These are phyloP conservation scores for Natrix natrix DNA, from an alignment of 2,797 vertebrate genomes.

Conservation along the genomic window DNA sequence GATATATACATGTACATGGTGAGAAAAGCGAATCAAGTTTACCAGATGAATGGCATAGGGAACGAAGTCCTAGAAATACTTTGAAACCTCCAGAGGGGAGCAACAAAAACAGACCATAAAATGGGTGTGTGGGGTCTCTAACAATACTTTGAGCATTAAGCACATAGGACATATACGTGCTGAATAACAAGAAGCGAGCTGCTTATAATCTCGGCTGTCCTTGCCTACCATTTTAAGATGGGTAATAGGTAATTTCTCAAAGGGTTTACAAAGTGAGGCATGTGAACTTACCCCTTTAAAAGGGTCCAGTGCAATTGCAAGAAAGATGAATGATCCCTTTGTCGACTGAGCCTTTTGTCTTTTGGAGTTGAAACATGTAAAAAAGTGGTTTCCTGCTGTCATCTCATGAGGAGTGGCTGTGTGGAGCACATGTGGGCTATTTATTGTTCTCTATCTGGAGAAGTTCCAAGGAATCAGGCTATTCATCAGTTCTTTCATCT, in stretches of 20 bases:
- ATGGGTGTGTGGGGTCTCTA: too few species aligned
- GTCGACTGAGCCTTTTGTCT: neutral
- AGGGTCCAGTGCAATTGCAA: neutral
- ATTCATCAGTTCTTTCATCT: neutral
- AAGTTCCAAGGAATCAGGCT: neutral
- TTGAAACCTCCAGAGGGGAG: too few species aligned
- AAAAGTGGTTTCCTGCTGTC: neutral
- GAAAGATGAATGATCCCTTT: neutral
- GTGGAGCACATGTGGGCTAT: neutral
- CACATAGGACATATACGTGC: too few species aligned
- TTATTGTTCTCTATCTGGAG: neutral
- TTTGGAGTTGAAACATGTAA: neutral
- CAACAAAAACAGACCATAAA: too few species aligned
- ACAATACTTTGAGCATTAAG: too few species aligned
- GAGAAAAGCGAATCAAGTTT: too few species aligned
- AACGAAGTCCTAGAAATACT: too few species aligned
- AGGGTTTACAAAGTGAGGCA: neutral
- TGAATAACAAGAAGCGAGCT: too few species aligned
- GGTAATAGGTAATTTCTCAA: neutral
- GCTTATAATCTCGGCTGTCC: too few species aligned
- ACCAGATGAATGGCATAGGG: too few species aligned
- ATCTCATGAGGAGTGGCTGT: neutral
- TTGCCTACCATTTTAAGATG: neutral
- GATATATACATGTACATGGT: too few species aligned
- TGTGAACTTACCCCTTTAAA: neutral